Base-by-base conservation (phyloP, 2,797 vertebrate genomes). In the Enteromius radiatus region DNA sequence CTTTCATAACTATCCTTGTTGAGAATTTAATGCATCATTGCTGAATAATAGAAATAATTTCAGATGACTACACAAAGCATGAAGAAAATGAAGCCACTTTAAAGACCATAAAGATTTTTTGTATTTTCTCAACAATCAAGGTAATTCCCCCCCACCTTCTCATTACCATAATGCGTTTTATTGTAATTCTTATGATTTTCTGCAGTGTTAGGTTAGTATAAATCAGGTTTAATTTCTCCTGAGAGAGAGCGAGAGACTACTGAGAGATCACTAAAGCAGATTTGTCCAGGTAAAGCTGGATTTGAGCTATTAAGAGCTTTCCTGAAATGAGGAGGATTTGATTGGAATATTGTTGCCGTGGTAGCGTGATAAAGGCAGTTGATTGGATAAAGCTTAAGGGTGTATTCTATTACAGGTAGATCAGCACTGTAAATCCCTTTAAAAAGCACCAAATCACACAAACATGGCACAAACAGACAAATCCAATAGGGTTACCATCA, bases 351-450 rank as follows among this genome's bases (percentile, higher is more conserved):
- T 61, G 38, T 78, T 84, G 67, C 78, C 23, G 47, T 84, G 68
- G 74, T 64, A 71, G 59, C n/a, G 12, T 68, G 74, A 75, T 74
- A 77, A 81, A 75, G 71, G 45, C 74, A 73, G 73, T 21, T 76
- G 78, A 81, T 77, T 86, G 81, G 81, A 54, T 84, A 45, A 26
- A 28, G 78, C 15, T 84, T 80, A 83, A 73, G 26, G 70, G 76
- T 76, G 65, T 84, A 84, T 82, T 82, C 47, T 64, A 81, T 83
- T 80, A 36, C 85, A 84, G 74, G 63, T 81, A 36, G 41, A 49
- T 64, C 41, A 28, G 31, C 56, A 14, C 43, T 65, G 80, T 74
- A 64, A 81, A 81, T 81, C 80, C 80, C 49, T 74, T 81, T 73
- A 33, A 81, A 43, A 67, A 17, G 6, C 2, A 6, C 68, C 68